Evolutionary conservation across 2,888 invertebrate species (phyloP).

Genomic region (Oscheius sp.): DNA sequence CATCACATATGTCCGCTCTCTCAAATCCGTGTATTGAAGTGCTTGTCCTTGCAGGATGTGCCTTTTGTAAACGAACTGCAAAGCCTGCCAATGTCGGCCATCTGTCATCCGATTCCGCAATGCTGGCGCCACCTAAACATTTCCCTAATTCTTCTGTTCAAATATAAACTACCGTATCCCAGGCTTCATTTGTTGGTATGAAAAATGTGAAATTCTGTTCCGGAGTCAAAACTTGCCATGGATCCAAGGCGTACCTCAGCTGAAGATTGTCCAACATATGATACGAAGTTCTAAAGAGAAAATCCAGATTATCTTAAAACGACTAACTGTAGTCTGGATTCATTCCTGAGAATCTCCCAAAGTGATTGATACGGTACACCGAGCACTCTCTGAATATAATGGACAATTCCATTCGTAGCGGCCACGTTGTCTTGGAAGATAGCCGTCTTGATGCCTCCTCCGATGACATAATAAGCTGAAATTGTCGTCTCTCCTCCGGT

Average conservation of each 20-base stretch:
- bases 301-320: background rate
- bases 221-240: conserved; percentile 73
- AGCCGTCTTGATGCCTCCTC: conserved; percentile 72
- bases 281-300: conserved; percentile 59
- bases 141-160: background rate
- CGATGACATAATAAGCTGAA: conserved; percentile 73
- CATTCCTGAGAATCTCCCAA: conserved; percentile 72
- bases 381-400: conserved; percentile 73
- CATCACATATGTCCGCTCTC: conserved; percentile 72
- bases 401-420: conserved; percentile 73
- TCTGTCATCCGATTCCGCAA: conserved; percentile 68
- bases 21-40: conserved; percentile 71
- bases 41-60: conserved; percentile 83
- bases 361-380: conserved; percentile 73
- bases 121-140: conserved; percentile 56
- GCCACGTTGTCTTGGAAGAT: conserved; percentile 73
- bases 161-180: conserved; percentile 79
- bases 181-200: conserved; percentile 89
- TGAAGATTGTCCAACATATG: conserved; percentile 69
- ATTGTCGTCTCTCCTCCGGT: background rate
- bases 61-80: conserved; percentile 80
- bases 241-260: conserved; percentile 70
- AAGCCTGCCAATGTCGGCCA: conserved; percentile 71
- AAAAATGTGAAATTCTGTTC: conserved; percentile 85
- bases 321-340: conserved; percentile 65